Evolutionary conservation across 2,113 vertebrate species (phyloP), one percentile per base, ranked within the genome.

Genomic region (Periophthalmodon schlosseri): DNA sequence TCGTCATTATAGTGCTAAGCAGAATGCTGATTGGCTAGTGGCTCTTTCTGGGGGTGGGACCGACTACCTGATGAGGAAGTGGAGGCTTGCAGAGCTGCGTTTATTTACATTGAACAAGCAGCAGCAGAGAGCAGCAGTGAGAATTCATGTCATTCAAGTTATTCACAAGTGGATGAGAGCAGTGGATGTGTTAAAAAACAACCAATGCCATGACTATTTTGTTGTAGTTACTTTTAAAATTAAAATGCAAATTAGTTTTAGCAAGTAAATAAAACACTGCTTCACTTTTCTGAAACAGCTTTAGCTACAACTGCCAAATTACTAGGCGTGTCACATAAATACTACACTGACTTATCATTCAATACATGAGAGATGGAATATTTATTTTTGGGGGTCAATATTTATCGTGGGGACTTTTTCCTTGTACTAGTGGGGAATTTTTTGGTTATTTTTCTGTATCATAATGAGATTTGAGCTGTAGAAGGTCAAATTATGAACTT

Each of bases 81-180:
- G 44, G 56, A 64, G 46, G 72, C 60, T 72, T 44, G 56, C 57
- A 12, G 58, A 75, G 82, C 86, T 86, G 88, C 85, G 72, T 85
- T 84, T 87, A 86, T 92, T 92, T 92, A 91, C 86, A 82, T 78
- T 84, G 69, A 81, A 68, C 76, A 72, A 33, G 52, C 1, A 72
- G 68, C 49, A 46, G 79, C 73, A 67, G 46, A 73, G 49, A 73
- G 63, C 16, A 47, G 57, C 36, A 68, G 20, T 49, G 36, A 61
- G 18, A 61, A n/a, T 34, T 10, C 34, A 57, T 67, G 50, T 20
- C 11, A 64, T n/a, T 20, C 11, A 24, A 1, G 11, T 21, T 18
- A 13, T 44, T 24, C 47, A 24, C 2, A 57, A 47, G n/a, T 3
- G 16, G 16, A 20, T 65, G 34, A 65, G 28, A 36, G 2, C 18